These are phyloP conservation scores for Macrosoma leucophasiata DNA, from an alignment of 2,888 invertebrate genomes.

Conservation along the genomic window DNA sequence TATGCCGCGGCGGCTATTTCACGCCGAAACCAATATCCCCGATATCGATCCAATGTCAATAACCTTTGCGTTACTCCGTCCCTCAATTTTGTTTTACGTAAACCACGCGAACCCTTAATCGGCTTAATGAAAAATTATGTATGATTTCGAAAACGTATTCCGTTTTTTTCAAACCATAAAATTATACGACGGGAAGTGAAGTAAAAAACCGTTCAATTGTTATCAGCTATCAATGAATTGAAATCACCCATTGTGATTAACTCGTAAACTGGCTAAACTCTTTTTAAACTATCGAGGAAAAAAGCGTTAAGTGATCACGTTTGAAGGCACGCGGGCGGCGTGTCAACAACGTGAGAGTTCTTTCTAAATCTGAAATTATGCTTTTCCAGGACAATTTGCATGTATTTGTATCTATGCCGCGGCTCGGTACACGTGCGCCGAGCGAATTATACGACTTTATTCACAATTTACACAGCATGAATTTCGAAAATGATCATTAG, in stretches of 20 bases:
- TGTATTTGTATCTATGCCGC: conserved; percentile 33
- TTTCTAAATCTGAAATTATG: conserved; percentile 45
- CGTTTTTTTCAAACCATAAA: too few species aligned
- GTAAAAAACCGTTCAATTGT: conserved; percentile 42
- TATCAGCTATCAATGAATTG: conserved; percentile 60
- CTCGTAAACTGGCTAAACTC: conserved; percentile 37
- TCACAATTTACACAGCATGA: conserved; percentile 35
- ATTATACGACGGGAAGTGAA: conserved; percentile 52
- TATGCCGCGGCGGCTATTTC: conserved; percentile 25
- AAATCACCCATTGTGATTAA: conserved; percentile 52
- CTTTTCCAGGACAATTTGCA: conserved; percentile 36
- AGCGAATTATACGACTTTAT: conserved; percentile 39
- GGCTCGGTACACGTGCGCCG: conserved; percentile 29
- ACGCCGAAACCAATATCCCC: conserved; percentile 26
- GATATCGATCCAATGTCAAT: conserved; percentile 34
- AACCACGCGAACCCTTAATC: too few species aligned
- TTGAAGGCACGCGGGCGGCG: conserved; percentile 38
- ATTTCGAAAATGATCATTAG: conserved; percentile 42
- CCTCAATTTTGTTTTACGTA: conserved; percentile 16
- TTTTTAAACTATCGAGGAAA: conserved; percentile 45
- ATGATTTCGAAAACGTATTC: too few species aligned
- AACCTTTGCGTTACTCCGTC: conserved; percentile 35
- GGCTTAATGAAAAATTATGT: too few species aligned
- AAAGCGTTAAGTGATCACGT: conserved; percentile 48
- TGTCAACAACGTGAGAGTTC: conserved; percentile 41